These are phyloP conservation scores for Oreocharis arfaki DNA, from an alignment of 2,113 vertebrate species.

Conservation along the genomic window DNA sequence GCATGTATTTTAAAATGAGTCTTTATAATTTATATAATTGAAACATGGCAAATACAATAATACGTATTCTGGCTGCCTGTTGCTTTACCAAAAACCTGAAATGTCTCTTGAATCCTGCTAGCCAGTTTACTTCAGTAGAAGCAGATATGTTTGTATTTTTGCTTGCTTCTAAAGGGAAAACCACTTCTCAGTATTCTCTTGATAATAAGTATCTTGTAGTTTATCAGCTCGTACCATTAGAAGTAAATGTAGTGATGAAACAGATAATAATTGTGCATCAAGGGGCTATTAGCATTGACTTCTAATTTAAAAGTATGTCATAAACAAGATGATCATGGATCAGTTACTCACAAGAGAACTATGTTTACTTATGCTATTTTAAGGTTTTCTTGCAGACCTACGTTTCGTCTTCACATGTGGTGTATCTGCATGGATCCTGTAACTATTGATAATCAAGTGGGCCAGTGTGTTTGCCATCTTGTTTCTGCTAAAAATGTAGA, in stretches of 20 bases:
- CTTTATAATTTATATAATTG: neutral
- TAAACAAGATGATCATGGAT: neutral
- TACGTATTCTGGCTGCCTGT: neutral
- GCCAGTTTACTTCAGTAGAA: neutral
- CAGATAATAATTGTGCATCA: neutral
- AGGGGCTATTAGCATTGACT: neutral
- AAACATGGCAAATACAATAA: neutral
- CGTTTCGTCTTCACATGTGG: neutral
- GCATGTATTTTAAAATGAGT: neutral
- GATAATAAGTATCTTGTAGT: neutral
- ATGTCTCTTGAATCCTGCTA: neutral
- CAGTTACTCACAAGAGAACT: neutral
- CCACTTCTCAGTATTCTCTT: neutral
- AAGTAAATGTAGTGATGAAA: neutral
- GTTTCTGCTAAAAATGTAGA: neutral
- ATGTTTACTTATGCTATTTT: neutral
- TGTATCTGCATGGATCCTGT: neutral
- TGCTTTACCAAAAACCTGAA: neutral
- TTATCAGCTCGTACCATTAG: neutral
- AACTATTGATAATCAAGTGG: neutral
- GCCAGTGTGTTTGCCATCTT: neutral
- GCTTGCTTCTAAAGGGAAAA: neutral
- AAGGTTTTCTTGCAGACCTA: neutral
- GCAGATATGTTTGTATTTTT: neutral
- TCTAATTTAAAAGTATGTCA: neutral